These are phyloP conservation scores for Philotrypesis tridentata DNA, from an alignment of 1,140 invertebrate species.

Conservation along the genomic window DNA sequence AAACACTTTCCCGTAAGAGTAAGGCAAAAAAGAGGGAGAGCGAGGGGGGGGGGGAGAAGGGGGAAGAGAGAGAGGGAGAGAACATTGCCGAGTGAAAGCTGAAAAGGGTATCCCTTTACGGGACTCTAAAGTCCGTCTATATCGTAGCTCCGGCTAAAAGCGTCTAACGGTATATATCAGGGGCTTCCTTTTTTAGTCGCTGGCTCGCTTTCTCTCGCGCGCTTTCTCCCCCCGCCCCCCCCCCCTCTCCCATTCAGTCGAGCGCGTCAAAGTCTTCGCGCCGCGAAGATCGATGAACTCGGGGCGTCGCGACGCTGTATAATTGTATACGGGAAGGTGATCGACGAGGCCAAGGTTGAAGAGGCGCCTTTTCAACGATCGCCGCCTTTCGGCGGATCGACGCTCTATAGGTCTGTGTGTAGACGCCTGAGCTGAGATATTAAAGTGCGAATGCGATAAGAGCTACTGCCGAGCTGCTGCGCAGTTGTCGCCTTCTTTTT, in stretches of 20 bases:
- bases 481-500: neutral
- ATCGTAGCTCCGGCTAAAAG: slow-evolving; percentile 1
- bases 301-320: neutral
- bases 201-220: neutral
- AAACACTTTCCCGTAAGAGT: slow-evolving; percentile 1
- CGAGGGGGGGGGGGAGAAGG: no score
- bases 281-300: slow-evolving; percentile 2
- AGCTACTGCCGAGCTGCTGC: no score
- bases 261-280: neutral
- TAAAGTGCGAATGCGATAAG: neutral
- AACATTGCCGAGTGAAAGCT: neutral
- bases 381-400: neutral
- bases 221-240: no score
- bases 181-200: neutral
- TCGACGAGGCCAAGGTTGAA: neutral
- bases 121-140: slow-evolving; percentile 21
- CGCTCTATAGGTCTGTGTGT: neutral
- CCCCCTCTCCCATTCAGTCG: neutral
- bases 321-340: neutral
- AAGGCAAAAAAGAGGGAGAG: neutral
- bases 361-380: neutral
- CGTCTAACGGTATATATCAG: neutral
- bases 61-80: neutral
- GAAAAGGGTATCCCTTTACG: slow-evolving; percentile 12
- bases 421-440: neutral